These are phyloP conservation scores for Gadopsis bispinosus DNA, from an alignment of 2,797 vertebrate species.

Conservation along the genomic window DNA sequence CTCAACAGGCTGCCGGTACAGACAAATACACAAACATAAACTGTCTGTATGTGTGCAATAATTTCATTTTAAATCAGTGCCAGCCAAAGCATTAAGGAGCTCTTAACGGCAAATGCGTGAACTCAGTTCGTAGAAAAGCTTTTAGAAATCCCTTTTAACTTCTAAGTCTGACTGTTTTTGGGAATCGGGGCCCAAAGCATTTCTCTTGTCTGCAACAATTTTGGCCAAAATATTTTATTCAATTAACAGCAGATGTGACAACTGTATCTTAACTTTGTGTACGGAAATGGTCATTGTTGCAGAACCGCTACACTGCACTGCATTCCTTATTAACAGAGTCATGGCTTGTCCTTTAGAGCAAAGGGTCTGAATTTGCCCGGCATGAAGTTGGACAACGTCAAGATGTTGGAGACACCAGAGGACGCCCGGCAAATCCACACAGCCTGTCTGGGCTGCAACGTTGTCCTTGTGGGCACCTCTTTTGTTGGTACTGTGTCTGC, in stretches of 20 bases:
- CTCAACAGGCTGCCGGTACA: conserved; percentile 89
- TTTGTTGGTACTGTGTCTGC: conserved; percentile 76
- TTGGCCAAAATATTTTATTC: too few relatives aligned
- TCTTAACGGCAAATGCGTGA: neutral
- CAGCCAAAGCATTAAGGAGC: neutral
- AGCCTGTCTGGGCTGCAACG: conserved; percentile 75
- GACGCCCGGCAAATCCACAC: conserved; percentile 85
- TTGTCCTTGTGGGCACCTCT: conserved; percentile 87
- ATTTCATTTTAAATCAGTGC: neutral
- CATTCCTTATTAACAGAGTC: conserved; percentile 15
- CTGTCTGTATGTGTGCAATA: neutral
- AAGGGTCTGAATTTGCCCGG: conserved; percentile 82
- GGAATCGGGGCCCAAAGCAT: neutral
- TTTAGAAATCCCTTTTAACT: neutral
- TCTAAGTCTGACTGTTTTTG: neutral
- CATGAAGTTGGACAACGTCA: conserved; percentile 82
- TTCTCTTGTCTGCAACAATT: neutral
- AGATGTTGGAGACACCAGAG: conserved; percentile 84
- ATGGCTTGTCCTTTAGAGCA: conserved; percentile 75
- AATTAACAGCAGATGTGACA: neutral
- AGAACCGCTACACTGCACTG: neutral
- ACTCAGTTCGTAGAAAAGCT: neutral
- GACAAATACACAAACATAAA: neutral
- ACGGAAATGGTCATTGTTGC: conserved; percentile 2
- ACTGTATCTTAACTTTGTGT: neutral